A percentile compares a stretch with the other conserved stretches of the same genome.
These are phyloP conservation scores for Limnephilus auricula DNA, from an alignment of 2,888 invertebrate genomes.

Conservation along the genomic window DNA sequence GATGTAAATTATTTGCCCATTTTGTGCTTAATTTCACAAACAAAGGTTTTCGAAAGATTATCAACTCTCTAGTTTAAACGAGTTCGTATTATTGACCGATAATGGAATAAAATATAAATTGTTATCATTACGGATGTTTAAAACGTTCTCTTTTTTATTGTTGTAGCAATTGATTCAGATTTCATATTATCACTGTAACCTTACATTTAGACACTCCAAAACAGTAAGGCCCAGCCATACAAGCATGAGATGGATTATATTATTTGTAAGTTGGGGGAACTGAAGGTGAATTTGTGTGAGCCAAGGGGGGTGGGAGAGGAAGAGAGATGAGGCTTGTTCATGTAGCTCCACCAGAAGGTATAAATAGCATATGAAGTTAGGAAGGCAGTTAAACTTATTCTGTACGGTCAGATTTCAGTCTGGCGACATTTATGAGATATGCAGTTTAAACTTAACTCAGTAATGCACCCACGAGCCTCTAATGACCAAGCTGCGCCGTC, in stretches of 20 bases:
- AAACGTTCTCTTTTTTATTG: no score
- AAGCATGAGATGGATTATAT: neutral
- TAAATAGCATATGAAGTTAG: slow-evolving; percentile 21
- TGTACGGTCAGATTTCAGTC: slow-evolving; percentile 29
- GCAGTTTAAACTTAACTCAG: slow-evolving; percentile 8
- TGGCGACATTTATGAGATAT: slow-evolving; percentile 11
- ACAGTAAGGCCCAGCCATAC: neutral
- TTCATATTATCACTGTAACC: neutral
- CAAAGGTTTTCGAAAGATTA: no score
- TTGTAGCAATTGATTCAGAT: neutral
- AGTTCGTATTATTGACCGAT: no score
- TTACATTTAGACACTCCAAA: neutral
- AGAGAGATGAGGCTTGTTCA: slow-evolving; percentile 4
- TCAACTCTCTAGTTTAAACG: no score
- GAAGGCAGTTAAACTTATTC: slow-evolving; percentile 37
- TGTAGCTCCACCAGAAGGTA: neutral
- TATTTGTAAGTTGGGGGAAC: neutral
- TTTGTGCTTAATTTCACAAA: no score
- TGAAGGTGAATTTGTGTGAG: neutral
- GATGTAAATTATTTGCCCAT: no score
- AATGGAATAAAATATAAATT: no score
- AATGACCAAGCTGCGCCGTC: neutral
- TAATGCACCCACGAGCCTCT: neutral
- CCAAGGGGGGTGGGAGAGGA: neutral
- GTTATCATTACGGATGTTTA: no score